Evolutionary conservation across 2,113 vertebrate species (phyloP), one percentile per base, ranked within the genome.

Genomic region (Arvicanthis niloticus): DNA sequence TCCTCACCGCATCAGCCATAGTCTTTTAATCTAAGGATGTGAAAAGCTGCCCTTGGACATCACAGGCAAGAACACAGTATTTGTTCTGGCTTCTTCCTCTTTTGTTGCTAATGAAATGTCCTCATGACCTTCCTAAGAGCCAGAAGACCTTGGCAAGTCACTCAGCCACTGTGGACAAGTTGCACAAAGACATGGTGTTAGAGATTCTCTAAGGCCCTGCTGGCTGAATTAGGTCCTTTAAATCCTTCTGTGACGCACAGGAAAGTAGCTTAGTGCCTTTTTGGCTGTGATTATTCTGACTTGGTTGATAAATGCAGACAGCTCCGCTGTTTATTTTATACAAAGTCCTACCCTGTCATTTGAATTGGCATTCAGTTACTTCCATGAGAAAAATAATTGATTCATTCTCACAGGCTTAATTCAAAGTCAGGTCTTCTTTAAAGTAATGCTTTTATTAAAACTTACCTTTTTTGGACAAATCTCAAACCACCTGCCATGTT

Each of bases 311-410:
- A 72, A 86, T 51, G 42, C 10, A 45, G 88, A 62, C n/a, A 85
- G n/a, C 53, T 37, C 92, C 77, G 40, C 95, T 96, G 96, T 96
- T 97, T 93, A 90, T 96, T 96, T 95, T 65, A 11, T 77, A 91
- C 75, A 84, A 89, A 96, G 48, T 84, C n/a, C 73, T 96, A 37
- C 17, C 37, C 37, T 72, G 9, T 92, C 84, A 90, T 90, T 91
- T 97, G 70, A 97, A 94, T 93, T 75, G 48, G 91, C 58, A 62
- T 93, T 93, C 70, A 91, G 92, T 81, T 97, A 81, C 67, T 90
- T 95, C 92, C 75, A 94, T 70, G 92, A 80, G 60, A 88, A 56
- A 72, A 84, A 75, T 81, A 94, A 73, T 78, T 17, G 62, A 53
- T 94, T 78, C 21, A 45, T 94, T 96, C 37, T 78, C 93, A 91